Evolutionary conservation across 2,888 invertebrate species (phyloP).

Genomic region (Dromius quadrimaculatus): DNA sequence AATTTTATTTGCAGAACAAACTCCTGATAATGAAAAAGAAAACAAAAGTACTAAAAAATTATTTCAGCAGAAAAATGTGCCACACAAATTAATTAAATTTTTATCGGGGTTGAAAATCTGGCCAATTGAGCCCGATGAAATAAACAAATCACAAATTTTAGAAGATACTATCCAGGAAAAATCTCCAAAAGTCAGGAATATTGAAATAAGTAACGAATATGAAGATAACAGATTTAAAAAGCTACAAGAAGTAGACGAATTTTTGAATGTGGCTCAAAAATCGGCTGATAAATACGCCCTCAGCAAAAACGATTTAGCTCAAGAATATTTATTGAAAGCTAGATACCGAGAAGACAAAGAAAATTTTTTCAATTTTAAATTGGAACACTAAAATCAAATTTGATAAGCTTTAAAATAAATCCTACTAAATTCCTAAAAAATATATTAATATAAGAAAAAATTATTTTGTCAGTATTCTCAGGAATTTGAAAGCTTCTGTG

Average conservation of each 20-base stretch:
- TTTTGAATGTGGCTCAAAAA: constrained; percentile 65
- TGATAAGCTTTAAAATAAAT: too few relatives aligned
- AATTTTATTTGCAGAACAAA: constrained; percentile 11
- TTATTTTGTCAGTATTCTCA: constrained; percentile 36
- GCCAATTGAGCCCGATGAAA: background rate
- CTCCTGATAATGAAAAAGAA: constrained; percentile 12
- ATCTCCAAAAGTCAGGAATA: background rate
- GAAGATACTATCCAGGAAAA: background rate
- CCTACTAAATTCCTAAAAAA: too few relatives aligned
- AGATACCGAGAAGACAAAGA: constrained; percentile 68
- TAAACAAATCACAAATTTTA: too few relatives aligned
- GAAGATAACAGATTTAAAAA: constrained; percentile 61
- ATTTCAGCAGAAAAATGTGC: background rate
- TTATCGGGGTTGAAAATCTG: constrained; percentile 27
- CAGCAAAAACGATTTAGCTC: constrained; percentile 65
- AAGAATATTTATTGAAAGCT: constrained; percentile 68
- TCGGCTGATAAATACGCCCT: constrained; percentile 66
- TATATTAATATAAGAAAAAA: too few relatives aligned
- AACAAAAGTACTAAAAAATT: background rate
- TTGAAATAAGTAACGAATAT: background rate
- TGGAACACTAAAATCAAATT: constrained; percentile 60
- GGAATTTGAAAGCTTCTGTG: constrained; percentile 6
- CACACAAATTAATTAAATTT: constrained; percentile 36
- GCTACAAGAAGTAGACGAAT: constrained; percentile 62
- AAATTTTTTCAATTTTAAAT: constrained; percentile 67